A percentile compares a stretch with the other conserved stretches of the same genome.
Evolutionary conservation across 2,888 invertebrate genomes (phyloP).

Genomic region (Deilephila porcellus): DNA sequence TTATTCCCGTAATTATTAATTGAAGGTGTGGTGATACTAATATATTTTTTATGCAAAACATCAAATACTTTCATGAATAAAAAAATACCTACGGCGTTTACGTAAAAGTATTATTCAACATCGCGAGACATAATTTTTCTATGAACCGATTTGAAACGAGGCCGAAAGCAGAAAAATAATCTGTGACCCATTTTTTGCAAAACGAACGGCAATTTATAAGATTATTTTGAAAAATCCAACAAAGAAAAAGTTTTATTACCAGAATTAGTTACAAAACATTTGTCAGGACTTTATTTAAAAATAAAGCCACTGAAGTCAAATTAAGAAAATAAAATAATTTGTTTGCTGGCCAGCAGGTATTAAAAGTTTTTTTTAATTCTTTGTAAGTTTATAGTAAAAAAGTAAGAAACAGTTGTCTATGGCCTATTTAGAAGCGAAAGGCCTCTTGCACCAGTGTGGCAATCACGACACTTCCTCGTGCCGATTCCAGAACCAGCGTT

Average conservation of each 20-base stretch:
- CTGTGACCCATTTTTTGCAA: not conserved
- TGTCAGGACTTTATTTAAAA: not conserved
- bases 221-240: not conserved
- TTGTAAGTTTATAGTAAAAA: not conserved
- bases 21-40: too few relatives aligned
- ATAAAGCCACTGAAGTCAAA: too few relatives aligned
- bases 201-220: not conserved
- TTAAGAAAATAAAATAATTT: not conserved
- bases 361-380: not conserved
- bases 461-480: conserved; percentile 39
- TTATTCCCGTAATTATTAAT: not conserved
- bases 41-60: too few relatives aligned
- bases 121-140: not conserved
- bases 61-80: too few relatives aligned
- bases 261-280: not conserved
- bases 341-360: not conserved
- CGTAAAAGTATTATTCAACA: not conserved
- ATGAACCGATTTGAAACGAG: not conserved
- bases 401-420: not conserved
- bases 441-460: conserved; percentile 18
- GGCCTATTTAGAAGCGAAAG: conserved; percentile 24
- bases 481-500: conserved; percentile 42
- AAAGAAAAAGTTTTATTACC: not conserved
- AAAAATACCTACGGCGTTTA: too few relatives aligned
- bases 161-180: conserved; percentile 3